Conservation (phyloP, 2,888 invertebrate species). For the Cetonia aurata region DNA sequence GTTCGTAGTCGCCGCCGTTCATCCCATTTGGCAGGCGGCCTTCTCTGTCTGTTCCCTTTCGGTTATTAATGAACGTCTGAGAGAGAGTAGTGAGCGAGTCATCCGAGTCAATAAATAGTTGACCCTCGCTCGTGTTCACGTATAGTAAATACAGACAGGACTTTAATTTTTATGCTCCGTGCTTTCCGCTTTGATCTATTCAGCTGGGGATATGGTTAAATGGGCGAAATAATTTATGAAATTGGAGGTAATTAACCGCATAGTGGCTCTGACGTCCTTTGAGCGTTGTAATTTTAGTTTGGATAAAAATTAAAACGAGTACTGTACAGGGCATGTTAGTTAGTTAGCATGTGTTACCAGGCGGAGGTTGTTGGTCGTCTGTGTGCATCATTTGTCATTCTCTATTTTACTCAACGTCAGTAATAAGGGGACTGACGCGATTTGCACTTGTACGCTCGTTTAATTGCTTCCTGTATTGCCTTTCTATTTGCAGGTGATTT, state of each 20-base stretch:
- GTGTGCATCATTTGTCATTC: no score
- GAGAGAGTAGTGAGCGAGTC: constrained; percentile 28
- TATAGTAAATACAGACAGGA: constrained; percentile 22
- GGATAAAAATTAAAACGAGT: no score
- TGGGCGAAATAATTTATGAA: constrained; percentile 24
- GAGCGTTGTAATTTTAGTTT: no score
- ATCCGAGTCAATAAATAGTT: constrained; percentile 49
- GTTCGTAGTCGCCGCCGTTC: background rate
- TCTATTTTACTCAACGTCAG: no score
- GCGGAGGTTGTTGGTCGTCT: no score
- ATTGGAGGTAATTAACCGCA: constrained; percentile 18
- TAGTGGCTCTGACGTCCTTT: background rate
- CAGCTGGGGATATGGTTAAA: constrained; percentile 1
- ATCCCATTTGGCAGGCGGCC: background rate
- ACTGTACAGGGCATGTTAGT: no score
- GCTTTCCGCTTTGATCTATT: constrained; percentile 9
- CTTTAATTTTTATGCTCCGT: constrained; percentile 18
- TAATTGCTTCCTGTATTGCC: no score
- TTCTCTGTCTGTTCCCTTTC: constrained; percentile 26
- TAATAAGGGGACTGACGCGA: no score
- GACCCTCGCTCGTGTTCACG: constrained; percentile 42
- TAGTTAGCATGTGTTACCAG: no score
- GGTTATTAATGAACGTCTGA: constrained; percentile 40
- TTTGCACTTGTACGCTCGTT: no score
- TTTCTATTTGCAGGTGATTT: no score